phyloP scores from a whole-genome alignment of 2,888 invertebrate genomes.

The Papilio demoleus region DNA sequence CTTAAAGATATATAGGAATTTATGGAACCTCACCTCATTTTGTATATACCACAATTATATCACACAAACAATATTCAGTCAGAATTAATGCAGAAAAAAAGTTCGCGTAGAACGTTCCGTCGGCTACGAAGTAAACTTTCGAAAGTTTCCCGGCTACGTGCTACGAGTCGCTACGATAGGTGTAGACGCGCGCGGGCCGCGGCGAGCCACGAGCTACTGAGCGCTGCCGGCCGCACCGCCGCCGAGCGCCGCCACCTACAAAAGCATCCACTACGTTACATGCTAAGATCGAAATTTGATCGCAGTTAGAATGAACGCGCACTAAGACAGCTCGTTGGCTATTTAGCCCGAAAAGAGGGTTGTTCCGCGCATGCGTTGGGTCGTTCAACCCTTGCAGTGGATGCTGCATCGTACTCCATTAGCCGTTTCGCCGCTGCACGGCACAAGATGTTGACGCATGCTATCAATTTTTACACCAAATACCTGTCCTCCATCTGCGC shows the following conservation, averaged over 20 bases:
- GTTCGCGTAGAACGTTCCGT: slow-evolving; percentile 17
- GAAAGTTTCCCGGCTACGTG: slow-evolving; percentile 61
- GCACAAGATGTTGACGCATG: slow-evolving; percentile 38
- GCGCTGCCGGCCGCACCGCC: slow-evolving; percentile 46
- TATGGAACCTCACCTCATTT: slow-evolving; percentile 29
- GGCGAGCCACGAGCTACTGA: slow-evolving; percentile 65
- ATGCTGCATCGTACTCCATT: slow-evolving; percentile 65
- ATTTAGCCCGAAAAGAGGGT: slow-evolving; percentile 63
- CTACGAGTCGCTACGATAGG: slow-evolving; percentile 13
- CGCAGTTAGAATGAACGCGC: slow-evolving; percentile 72
- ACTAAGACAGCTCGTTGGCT: slow-evolving; percentile 74
- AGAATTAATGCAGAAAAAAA: slow-evolving; percentile 29
- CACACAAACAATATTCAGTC: slow-evolving; percentile 31
- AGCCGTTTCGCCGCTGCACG: slow-evolving; percentile 48
- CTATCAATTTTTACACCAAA: slow-evolving; percentile 35
- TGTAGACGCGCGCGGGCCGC: slow-evolving; percentile 58
- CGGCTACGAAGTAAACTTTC: slow-evolving; percentile 55
- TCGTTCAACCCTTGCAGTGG: slow-evolving; percentile 72
- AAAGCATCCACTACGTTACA: slow-evolving; percentile 75
- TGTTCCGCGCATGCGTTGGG: slow-evolving; percentile 69
- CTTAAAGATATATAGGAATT: background rate
- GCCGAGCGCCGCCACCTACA: slow-evolving; percentile 55
- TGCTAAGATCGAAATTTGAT: slow-evolving; percentile 82
- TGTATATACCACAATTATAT: slow-evolving; percentile 5
- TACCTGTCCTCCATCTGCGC: background rate